A percentile compares a stretch with the other conserved stretches of the same genome.
phyloP scores from a whole-genome alignment of 2,888 invertebrate species.

The Machimus rusticus region DNA sequence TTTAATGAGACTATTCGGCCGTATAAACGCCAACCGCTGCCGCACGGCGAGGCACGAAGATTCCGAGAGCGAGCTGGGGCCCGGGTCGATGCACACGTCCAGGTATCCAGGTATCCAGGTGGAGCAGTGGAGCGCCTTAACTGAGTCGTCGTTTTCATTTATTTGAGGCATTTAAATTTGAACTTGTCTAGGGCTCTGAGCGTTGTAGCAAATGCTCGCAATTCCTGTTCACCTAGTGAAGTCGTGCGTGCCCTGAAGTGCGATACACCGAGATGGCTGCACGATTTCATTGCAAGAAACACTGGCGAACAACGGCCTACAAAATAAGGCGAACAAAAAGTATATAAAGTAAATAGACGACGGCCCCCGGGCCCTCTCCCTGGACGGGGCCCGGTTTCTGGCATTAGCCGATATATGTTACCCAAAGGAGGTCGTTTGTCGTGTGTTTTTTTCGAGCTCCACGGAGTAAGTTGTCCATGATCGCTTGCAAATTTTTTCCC shows the following conservation, averaged over 20 bases:
- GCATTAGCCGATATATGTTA: conserved; percentile 5
- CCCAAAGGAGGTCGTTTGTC: neutral
- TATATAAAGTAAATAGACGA: conserved; percentile 7
- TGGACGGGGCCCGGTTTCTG: neutral
- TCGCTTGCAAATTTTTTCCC: conserved; percentile 29
- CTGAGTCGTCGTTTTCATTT: conserved; percentile 24
- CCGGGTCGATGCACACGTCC: neutral
- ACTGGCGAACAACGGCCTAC: conserved; percentile 41
- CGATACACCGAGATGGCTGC: conserved; percentile 52
- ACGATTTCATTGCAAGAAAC: conserved; percentile 51
- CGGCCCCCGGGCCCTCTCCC: neutral
- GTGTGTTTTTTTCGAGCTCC: neutral
- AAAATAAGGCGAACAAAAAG: neutral
- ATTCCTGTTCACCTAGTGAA: conserved; percentile 46
- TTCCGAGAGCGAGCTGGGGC: neutral
- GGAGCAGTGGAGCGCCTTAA: neutral
- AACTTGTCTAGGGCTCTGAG: conserved; percentile 28
- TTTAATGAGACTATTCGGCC: neutral
- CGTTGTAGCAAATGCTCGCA: conserved; percentile 27
- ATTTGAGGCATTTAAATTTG: conserved; percentile 32
- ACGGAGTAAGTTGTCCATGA: conserved; percentile 29
- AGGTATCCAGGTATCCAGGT: neutral
- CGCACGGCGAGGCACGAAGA: neutral
- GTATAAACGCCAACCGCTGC: neutral
- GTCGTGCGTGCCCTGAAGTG: conserved; percentile 54